phyloP scores from a whole-genome alignment of 2,113 vertebrate genomes.

The Alectura lathami region DNA sequence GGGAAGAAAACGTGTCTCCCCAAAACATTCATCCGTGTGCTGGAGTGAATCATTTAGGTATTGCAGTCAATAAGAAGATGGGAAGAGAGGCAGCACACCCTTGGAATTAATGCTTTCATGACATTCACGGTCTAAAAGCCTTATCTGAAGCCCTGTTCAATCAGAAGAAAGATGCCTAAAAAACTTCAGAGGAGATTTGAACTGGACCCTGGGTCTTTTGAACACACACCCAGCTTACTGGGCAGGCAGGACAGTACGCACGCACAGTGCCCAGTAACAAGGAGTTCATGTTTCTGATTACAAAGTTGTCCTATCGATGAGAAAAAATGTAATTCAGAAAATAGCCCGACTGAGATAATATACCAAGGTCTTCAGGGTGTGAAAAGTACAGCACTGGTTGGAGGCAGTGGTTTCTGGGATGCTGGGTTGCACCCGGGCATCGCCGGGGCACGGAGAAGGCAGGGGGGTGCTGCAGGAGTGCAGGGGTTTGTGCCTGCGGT shows the following conservation, averaged over 20 bases:
- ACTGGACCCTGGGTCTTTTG: neutral
- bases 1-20: neutral
- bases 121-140: neutral
- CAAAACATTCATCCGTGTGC: neutral
- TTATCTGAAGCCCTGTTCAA: neutral
- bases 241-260: neutral
- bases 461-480: neutral
- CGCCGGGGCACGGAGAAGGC: neutral
- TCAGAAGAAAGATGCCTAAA: neutral
- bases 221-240: fast-evolving
- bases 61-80: neutral
- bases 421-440: neutral
- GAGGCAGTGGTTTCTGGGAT: neutral
- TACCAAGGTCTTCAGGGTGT: neutral
- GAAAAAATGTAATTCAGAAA: neutral
- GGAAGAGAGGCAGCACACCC: neutral
- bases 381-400: neutral
- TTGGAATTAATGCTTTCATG: neutral
- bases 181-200: neutral
- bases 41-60: neutral
- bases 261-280: neutral
- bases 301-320: neutral
- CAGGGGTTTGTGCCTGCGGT: neutral
- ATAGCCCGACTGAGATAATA: neutral
- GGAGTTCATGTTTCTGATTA: neutral